Base-by-base conservation (phyloP, 2,797 vertebrate genomes). In the Brotula barbata region DNA sequence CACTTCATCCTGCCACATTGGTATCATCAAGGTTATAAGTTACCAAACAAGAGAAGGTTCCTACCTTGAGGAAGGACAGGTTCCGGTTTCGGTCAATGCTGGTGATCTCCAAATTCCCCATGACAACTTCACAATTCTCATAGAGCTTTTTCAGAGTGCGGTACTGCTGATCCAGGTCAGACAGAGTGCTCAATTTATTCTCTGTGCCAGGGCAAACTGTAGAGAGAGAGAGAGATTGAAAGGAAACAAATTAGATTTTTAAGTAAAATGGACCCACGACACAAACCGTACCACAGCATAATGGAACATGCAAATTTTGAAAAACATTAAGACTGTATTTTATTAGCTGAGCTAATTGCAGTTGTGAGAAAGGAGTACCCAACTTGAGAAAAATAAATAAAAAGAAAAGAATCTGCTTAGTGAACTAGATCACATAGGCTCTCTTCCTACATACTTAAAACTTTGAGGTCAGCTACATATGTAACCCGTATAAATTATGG, bases 51-150 rank as follows among this genome's bases (percentile, higher is more conserved):
- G n/a, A n/a, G n/a, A n/a, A 28, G 7, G 12, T 3, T 71, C 78
- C 69, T 91, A 99, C 97, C 93, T 94, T 91, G 40, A 99, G 92
- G 80, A 99, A 99, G 84, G 94, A 95, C 53, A 99, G 95, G 87
- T 98, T 94, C 42, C 95, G 90, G 83, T 93, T 96, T 57, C 94
- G 93, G 72, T 98, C 96, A 1, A 99, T 97, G 89, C 93, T 98
- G 84, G 97, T 99, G 70, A 99, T 99, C 89, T 99, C 97, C 87
- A 99, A 85, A 77, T 99, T 99, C 31, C 97, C 97, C 96, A 99
- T 99, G 64, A 99, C 96, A 0, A 99, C 96, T 74, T 99, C 96
- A 0, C 97, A 99, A 87, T 98, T 99, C 77, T 98, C 96, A 66
- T 97, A 99, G 85, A 94, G 94, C 80, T 98, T 99, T 81, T 93